A percentile compares a stretch with the other conserved stretches of the same genome.
Evolutionary conservation across 2,888 invertebrate species (phyloP).

Genomic region (Macaria liturata): DNA sequence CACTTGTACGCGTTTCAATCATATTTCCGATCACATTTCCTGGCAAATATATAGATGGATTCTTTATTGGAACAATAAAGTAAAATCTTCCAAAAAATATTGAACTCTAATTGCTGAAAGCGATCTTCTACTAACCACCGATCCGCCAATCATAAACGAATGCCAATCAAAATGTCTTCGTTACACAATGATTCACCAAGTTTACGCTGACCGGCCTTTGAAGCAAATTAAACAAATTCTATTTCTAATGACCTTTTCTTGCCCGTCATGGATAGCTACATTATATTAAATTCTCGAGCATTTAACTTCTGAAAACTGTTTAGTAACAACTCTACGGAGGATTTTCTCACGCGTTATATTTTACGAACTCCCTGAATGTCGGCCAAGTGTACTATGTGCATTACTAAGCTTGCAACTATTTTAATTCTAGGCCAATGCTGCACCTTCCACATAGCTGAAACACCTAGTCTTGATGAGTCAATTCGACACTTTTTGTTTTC

Average conservation of each 20-base stretch:
- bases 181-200: constrained; percentile 1
- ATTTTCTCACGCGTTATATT: constrained; percentile 11
- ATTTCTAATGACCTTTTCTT: constrained; percentile 11
- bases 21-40: constrained; percentile 39
- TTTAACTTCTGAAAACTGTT: constrained; percentile 6
- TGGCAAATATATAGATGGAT: constrained; percentile 2
- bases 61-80: no score
- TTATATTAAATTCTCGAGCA: constrained; percentile 2
- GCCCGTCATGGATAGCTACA: neutral
- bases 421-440: constrained; percentile 22
- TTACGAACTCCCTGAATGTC: constrained; percentile 7
- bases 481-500: constrained; percentile 17
- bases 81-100: no score
- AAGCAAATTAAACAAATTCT: constrained; percentile 5
- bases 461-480: constrained; percentile 18
- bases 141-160: neutral
- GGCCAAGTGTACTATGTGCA: constrained; percentile 15
- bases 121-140: no score
- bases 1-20: constrained; percentile 48
- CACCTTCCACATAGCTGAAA: constrained; percentile 14
- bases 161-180: neutral
- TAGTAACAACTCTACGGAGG: constrained; percentile 3
- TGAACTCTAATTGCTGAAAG: no score
- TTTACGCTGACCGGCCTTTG: constrained; percentile 5
- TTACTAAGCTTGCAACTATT: constrained; percentile 16